Evolutionary conservation across 2,113 vertebrate genomes (phyloP).

Genomic region (Zosterops japonicus): DNA sequence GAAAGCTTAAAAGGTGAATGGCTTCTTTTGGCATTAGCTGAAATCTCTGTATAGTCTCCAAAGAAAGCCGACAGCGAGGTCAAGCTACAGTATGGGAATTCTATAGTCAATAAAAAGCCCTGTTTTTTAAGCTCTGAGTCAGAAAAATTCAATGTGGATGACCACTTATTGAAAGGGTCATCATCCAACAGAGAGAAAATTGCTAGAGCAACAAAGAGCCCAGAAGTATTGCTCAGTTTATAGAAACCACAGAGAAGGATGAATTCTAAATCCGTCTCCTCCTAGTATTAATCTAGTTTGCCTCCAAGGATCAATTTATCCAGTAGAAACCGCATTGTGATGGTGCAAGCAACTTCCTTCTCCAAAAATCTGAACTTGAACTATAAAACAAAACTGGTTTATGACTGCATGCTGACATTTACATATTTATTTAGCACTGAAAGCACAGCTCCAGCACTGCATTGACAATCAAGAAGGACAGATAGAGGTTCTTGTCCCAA

Average conservation of each 20-base stretch:
- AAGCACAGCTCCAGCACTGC: not conserved
- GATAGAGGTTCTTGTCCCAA: not conserved
- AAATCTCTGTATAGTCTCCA: slow-evolving; percentile 48
- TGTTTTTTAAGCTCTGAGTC: slow-evolving; percentile 35
- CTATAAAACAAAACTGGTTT: not conserved
- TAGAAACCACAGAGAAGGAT: slow-evolving; percentile 37
- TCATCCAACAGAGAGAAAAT: slow-evolving; percentile 64
- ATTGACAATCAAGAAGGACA: not conserved
- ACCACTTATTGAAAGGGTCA: slow-evolving; percentile 68
- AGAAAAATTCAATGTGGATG: slow-evolving; percentile 58
- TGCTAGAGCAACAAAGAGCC: slow-evolving; percentile 58
- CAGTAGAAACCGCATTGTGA: not conserved
- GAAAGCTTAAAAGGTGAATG: slow-evolving; percentile 52
- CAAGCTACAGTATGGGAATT: slow-evolving; percentile 50
- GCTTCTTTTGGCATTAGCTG: slow-evolving; percentile 47
- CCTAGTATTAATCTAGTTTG: slow-evolving; percentile 34
- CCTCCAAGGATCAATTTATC: slow-evolving; percentile 47
- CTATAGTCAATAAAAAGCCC: slow-evolving; percentile 38
- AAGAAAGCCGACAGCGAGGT: slow-evolving; percentile 50
- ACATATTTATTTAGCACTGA: not conserved
- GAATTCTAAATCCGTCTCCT: slow-evolving; percentile 51
- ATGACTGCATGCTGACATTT: not conserved
- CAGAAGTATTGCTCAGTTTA: slow-evolving; percentile 45
- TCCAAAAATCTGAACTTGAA: slow-evolving; percentile 29
- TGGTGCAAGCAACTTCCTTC: not conserved